phyloP scores from a whole-genome alignment of 2,113 vertebrate genomes.

The Origma solitaria region DNA sequence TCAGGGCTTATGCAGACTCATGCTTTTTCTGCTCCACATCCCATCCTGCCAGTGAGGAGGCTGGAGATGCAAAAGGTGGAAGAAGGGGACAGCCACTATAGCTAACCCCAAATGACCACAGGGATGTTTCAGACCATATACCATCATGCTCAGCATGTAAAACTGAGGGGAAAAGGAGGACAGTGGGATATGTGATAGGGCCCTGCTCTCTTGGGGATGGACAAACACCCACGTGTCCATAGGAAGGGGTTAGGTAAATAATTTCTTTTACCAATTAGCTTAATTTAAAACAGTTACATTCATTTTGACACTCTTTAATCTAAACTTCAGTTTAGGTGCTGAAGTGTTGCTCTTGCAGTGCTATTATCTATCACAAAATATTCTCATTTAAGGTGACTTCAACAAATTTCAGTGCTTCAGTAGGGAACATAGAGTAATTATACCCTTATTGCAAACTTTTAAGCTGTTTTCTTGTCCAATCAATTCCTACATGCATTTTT shows the following conservation, averaged over 20 bases:
- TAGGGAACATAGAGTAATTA: not conserved
- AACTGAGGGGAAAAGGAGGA: not conserved
- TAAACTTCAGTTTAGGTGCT: not conserved
- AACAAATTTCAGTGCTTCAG: not conserved
- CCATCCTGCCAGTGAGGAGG: not conserved
- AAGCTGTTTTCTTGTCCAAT: not conserved
- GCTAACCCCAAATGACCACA: not conserved
- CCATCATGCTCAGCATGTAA: not conserved
- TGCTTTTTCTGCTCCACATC: not conserved
- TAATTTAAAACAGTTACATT: not conserved
- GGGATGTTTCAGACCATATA: not conserved
- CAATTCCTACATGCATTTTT: not conserved
- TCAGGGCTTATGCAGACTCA: not conserved
- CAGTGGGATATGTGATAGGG: not conserved
- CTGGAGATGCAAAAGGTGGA: not conserved
- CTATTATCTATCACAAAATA: not conserved
- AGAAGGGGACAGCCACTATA: not conserved
- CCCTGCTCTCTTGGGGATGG: not conserved
- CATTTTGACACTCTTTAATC: not conserved
- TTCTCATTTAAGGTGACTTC: not conserved
- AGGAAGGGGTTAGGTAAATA: not conserved
- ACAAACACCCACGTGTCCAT: not conserved
- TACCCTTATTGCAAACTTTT: not conserved
- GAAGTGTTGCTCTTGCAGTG: not conserved
- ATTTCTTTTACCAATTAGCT: not conserved